Base-by-base conservation (phyloP, 2,888 invertebrate genomes). In the Eilema caniola region DNA sequence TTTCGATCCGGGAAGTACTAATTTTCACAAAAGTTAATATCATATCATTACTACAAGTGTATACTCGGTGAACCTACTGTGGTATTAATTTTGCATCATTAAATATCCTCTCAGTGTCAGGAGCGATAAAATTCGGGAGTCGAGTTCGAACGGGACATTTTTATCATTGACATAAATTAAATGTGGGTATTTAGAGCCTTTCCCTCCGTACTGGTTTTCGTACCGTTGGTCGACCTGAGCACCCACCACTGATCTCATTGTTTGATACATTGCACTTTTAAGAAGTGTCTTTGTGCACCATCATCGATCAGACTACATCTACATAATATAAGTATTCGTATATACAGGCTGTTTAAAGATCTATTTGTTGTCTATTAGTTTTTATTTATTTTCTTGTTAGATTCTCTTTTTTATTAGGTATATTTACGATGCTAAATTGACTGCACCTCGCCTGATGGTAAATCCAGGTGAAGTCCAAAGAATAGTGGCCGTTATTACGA, bases 251-350 rank as follows among this genome's bases (percentile, higher is more conserved):
- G 91, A 86, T 92, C 89, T 89, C 90, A 90, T 91, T 93, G 92
- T 91, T 89, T 89, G 89, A 92, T 88, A 88, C 90, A 89, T 86
- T 93, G 94, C 93, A 93, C 85, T 91, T 94, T 94, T 91, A 86
- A 90, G 87, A 86, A 89, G 84, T 87, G 88, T 89, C 83, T 78
- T 80, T 83, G 83, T 80, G 79, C 82, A 84, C 78, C 80, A 85
- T 89, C 86, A 87, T 87, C 84, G 83, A 87, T 87, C 81, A 82
- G 75, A 61, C 7, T 61, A 10, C n/a, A n/a, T n/a, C n/a, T 61
- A 61, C 20, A 61, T n/a, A 31, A 33, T n/a, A 11, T n/a, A 8
- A 10, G 1, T 5, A 12, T 1, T 3, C 25, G 20, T 57, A 56
- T 62, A 66, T 65, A 66, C 57, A 66, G 66, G 33, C 2, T 66